Base-by-base conservation (phyloP, 35 echinoderm and acorn worm genomes). In the Antedon bifida region DNA sequence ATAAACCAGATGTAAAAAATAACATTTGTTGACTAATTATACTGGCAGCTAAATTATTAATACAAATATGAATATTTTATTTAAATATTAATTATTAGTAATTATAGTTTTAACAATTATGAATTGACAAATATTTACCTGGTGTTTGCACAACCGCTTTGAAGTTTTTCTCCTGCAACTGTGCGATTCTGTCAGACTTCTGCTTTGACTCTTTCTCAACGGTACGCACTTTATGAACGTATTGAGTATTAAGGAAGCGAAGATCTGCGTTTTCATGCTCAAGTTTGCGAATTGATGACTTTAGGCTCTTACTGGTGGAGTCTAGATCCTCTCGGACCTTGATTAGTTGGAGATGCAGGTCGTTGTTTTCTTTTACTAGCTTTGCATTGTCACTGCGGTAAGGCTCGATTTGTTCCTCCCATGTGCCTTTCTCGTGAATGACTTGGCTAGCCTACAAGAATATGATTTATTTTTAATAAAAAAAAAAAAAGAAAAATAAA, bases 221-320 rank as follows among this genome's bases (percentile, higher is more conserved):
- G 0, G 87, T 83, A 31, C 90, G 64, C 33, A 97, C 94, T 82
- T 97, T 97, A 56, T 97, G 94, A 32, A 97, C 90, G 55, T 92
- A 97, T 82, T 97, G 94, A 35, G 94, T 92, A 46, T 97, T 97
- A 21, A 97, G 84, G 78, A 97, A 97, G 21, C 94, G 79, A 23
- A 92, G 73, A 36, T 97, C 94, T 30, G 94, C 94, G 46, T 97
- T 97, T 74, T 97, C 94, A 80, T 97, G 94, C 56, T 97, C 94
- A 17, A 97, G 55, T 76, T 89, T 97, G 19, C 94, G 79, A 73
- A 97, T 83, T 0, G 83, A 36, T 31, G 84, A 39, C 79, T 97
- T 97, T 5, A 92, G 86, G 29, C 86, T 82, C 82, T 97, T 91
- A 28, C 77, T 84, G 7, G 90, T 79, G 13, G 78, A 78, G 14